Base-by-base conservation (phyloP, 1,140 invertebrate species). In the Lepidurus arcticus region DNA sequence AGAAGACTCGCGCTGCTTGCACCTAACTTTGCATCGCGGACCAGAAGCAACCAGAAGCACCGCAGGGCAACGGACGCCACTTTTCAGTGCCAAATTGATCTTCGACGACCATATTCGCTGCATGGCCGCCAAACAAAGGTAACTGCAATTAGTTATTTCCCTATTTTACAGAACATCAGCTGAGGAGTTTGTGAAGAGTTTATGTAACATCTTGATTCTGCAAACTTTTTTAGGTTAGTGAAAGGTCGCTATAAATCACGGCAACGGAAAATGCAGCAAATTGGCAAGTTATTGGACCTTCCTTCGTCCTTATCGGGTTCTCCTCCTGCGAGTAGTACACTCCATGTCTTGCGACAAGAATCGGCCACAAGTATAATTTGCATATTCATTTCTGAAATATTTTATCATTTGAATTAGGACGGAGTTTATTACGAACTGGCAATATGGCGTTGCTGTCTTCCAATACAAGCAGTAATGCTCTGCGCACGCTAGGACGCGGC, bases 61-160 rank as follows among this genome's bases (percentile, higher is more conserved):
- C 53, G 73, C 73, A 34, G 73, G 76, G 16, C 80, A 80, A 44
- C 45, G 92, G 45, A 88, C 91, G 3, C 93, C 96, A 0, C 84
- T 97, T 8, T 86, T 98, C 8, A 91, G 92, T 21, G 94, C 96
- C 0, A 96, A 95, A 85, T 98, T 99, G 84, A 90, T 98, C 73
- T 99, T 99, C 84, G 97, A 99, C 84, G 98, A 99, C 87, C 96
- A 99, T 84, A 99, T 99, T 80, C 88, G 98, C 11, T 98, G 96
- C 84, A 96, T 98, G 94, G 95, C 95, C 44, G 95, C 94, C 42
- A 94, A 94, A 85, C 94, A 94, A 86, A 95, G 90, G 92, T 94
- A 16, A 42, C n/a, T 44, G 42, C 73, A 10, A 6, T 16, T 44
- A 45, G 24, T 73, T 74, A 47, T 78, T 80, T 80, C 43, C 44